Evolutionary conservation across 2,113 vertebrate species (phyloP), one percentile per base, ranked within the genome.

Genomic region (Crypturellus undulatus): DNA sequence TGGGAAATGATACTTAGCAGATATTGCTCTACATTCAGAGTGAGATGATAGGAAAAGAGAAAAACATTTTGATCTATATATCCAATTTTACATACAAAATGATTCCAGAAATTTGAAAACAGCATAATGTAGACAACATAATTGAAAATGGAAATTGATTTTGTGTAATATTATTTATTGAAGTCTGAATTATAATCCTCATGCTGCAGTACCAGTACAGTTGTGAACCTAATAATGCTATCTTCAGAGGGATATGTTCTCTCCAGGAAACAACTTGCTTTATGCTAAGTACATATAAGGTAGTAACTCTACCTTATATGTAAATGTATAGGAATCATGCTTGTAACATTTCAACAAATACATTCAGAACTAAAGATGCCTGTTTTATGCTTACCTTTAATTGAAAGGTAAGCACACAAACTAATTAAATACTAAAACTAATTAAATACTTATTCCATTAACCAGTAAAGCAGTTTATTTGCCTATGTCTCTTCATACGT

Each of bases 371-470:
- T 22, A 32, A 62, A 49, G 24, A 49, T 69, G 71, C 43, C 20
- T 69, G 9, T 12, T n/a, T n/a, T n/a, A n/a, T 89, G 64, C 22
- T 89, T 56, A 56, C 54, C 26, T 56, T 56, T 71, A 87, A 92
- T 65, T 91, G 75, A 92, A 94, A 84, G 40, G 4, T n/a, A n/a
- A n/a, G n/a, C n/a, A n/a, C n/a, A n/a, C n/a, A n/a, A n/a, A n/a
- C n/a, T n/a, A n/a, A n/a, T n/a, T n/a, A n/a, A n/a, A 19, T 18
- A 65, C 69, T 81, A 38, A 79, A 95, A 89, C 11, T 84, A 91
- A 90, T 91, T 87, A 22, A 92, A 84, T 90, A 94, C 89, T 56
- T 90, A 91, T 84, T 86, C 38, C 43, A 64, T 94, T 91, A 94
- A 79, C 58, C 24, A 70, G 49, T 62, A 79, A 84, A 79, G 49